These are phyloP conservation scores for Lepidocyrtoides sp. DNA, from an alignment of 2,888 invertebrate species.

Conservation along the genomic window DNA sequence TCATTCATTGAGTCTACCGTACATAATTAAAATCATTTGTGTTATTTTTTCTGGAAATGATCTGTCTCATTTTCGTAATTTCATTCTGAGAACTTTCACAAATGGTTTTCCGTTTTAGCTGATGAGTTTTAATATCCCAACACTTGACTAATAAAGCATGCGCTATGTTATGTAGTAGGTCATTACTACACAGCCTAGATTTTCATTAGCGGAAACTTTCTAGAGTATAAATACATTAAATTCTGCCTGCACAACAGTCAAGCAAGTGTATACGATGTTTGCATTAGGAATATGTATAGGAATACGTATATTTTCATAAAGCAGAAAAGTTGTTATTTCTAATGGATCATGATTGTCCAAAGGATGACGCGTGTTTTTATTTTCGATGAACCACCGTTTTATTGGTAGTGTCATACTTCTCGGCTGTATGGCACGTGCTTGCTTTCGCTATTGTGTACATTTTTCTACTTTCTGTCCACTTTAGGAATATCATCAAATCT, in stretches of 20 bases:
- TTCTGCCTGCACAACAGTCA: no score
- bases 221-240: no score
- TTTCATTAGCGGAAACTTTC: no score
- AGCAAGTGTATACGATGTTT: no score
- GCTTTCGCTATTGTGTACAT: background rate
- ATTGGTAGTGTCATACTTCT: constrained; percentile 56
- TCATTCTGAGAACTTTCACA: constrained; percentile 34
- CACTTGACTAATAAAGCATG: background rate
- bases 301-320: background rate
- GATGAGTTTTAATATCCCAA: constrained; percentile 46
- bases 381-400: constrained; percentile 29
- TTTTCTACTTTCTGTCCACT: background rate
- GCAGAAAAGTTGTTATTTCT: background rate
- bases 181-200: background rate
- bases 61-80: constrained; percentile 21
- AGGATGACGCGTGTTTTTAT: constrained; percentile 64
- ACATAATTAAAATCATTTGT: no score
- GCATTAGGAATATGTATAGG: background rate
- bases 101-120: constrained; percentile 9
- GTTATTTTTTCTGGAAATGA: background rate
- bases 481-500: background rate
- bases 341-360: constrained; percentile 43
- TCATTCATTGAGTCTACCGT: no score
- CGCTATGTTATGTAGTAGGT: background rate
- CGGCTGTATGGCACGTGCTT: constrained; percentile 55